Evolutionary conservation across 2,797 vertebrate species (phyloP), one percentile per base, ranked within the genome.

Genomic region (Mus minutoides): DNA sequence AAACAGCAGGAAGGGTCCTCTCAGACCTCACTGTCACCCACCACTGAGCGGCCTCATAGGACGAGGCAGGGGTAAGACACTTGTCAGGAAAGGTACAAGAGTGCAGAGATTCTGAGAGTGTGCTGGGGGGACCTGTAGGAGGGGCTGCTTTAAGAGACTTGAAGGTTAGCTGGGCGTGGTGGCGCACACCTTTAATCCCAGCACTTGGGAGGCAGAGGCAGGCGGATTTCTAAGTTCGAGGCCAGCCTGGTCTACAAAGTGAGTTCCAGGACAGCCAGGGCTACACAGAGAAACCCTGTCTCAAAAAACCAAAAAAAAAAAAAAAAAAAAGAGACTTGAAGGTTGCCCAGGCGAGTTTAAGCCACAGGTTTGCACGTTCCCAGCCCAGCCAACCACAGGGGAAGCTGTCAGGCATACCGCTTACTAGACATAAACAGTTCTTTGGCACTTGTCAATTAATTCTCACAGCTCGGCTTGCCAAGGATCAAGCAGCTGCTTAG

Each of bases 401-500:
- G 10, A 67, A 78, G n/a, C 40, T 77, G 52, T 67, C 64, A 19
- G 40, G 78, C 71, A 73, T 17, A 24, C 67, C 21, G 79, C 49
- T 86, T 46, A n/a, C 69, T 84, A 85, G 92, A 43, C 94, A 92
- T 91, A 88, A 93, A 92, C 64, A 91, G 85, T 88, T 52, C 83
- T 64, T 91, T 2, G 49, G 69, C 85, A 95, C 60, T 73, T 94
- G 60, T 93, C 77, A 62, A 64, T 93, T 93, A 62, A 64, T 93
- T 93, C 95, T 88, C 87, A 64, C 75, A 40, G 91, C n/a, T 92
- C 79, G 40, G 77, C 60, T 73, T 94, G 96, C 94, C 92, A 93
- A 88, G 84, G 92, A 88, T 69, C 69, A 89, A 93, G 79, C 93
- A 93, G 94, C 84, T 97, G 96, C 87, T 94, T 69, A 84, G 40